Evolutionary conservation across 2,797 vertebrate species (phyloP), one percentile per base, ranked within the genome.

Genomic region (Apogon talboti): DNA sequence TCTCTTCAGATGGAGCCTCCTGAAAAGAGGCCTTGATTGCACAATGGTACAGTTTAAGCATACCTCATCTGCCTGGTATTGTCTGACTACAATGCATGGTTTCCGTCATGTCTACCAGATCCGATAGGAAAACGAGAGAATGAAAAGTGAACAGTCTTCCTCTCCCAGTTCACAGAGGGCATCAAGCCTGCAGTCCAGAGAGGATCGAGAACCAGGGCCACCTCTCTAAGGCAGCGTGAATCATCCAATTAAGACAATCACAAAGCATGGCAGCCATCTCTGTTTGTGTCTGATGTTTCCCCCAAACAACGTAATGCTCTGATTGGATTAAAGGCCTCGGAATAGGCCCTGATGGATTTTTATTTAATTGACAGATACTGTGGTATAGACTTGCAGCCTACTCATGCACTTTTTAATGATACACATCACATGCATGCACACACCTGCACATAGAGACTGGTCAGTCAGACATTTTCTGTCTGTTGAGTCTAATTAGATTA

Each of bases 291-390:
- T 76, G 76, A 77, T 79, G 65, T 73, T 81, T 74, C 30, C 66
- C 64, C 64, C 56, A 77, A 86, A 78, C 76, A 71, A 45, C 19
- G 53, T 65, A 65, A 77, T 61, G 62, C 66, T 79, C 69, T 84
- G 76, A 90, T 87, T 90, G 76, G 83, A 89, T 88, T 85, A 87
- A 55, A 21, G 66, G 60, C 76, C 76, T 68, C 2, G 3, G 56
- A 21, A 63, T 16, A 38, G 33, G 48, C 54, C 10, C 14, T 64
- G 80, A 85, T 85, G 73, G 61, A 83, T 87, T 57, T 67, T 62
- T 64, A 58, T 76, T 81, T 78, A 78, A 79, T 66, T 72, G 56
- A 74, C 60, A 82, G 33, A 71, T 73, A 73, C 68, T 21, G 66
- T 66, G 58, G 51, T 48, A 63, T 28, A 46, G 59, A 71, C 33